Evolutionary conservation across 2,113 vertebrate species (phyloP).

Genomic region (Hemiscyllium ocellatum): DNA sequence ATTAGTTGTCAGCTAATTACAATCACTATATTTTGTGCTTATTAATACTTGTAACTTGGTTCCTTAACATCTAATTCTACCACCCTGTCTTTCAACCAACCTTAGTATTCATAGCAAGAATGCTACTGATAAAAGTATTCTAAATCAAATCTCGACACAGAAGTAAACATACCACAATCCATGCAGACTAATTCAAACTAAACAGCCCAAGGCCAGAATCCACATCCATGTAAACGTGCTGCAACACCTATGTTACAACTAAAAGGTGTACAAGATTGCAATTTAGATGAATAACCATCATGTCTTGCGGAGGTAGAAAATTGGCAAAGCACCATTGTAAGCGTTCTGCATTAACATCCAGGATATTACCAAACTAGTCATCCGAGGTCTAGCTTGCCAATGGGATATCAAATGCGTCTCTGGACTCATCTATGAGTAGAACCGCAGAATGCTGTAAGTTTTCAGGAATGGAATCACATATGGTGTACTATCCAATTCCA

Average conservation of each 20-base stretch:
- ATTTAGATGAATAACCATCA: not conserved
- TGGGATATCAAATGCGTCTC: conserved; percentile 7
- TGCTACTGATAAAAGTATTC: not conserved
- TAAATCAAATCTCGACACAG: not conserved
- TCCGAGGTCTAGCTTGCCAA: conserved; percentile 17
- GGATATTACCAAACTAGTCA: conserved; percentile 22
- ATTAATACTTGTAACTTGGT: not conserved
- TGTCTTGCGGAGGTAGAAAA: not conserved
- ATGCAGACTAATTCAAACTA: not conserved
- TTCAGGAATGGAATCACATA: conserved; percentile 8
- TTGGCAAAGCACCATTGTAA: not conserved
- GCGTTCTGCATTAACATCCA: conserved; percentile 5
- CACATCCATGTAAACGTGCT: not conserved
- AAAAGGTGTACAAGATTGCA: not conserved
- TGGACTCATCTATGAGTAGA: conserved; percentile 26
- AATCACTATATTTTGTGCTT: not conserved
- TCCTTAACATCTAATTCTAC: not conserved
- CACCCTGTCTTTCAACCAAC: not conserved
- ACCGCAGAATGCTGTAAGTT: not conserved
- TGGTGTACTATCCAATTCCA: not conserved
- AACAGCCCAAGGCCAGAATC: not conserved
- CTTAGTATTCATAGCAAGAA: not conserved
- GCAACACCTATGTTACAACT: not conserved
- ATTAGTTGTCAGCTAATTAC: not conserved
- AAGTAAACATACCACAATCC: not conserved